A percentile compares a stretch with the other conserved stretches of the same genome.
Conservation (phyloP, 2,797 vertebrate species). For the Sebastes trivittatus region DNA sequence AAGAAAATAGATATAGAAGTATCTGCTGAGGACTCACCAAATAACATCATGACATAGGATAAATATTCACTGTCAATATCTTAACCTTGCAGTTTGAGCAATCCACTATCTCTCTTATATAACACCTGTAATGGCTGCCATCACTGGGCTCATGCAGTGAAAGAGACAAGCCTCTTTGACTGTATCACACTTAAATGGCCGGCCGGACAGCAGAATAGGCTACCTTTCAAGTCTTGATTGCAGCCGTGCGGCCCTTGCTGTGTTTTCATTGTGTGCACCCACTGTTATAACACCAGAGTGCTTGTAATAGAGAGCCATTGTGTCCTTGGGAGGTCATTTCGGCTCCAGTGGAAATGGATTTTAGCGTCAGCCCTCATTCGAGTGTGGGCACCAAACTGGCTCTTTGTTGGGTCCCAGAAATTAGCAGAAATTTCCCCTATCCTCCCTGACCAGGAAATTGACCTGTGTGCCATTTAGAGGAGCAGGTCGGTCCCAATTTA, state of each 20-base stretch:
- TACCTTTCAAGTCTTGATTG: conserved; percentile 70
- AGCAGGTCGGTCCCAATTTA: conserved; percentile 16
- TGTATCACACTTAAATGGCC: conserved; percentile 58
- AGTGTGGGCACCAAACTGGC: conserved; percentile 26
- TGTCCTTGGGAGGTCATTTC: conserved; percentile 75
- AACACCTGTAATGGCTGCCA: conserved; percentile 42
- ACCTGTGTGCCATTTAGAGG: conserved; percentile 1
- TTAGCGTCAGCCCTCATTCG: conserved; percentile 45
- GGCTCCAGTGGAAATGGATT: conserved; percentile 66
- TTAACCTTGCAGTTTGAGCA: conserved; percentile 1
- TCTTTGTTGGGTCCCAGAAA: conserved; percentile 32
- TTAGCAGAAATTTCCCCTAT: conserved; percentile 55
- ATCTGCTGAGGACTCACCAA: not conserved
- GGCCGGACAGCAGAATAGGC: conserved; percentile 61
- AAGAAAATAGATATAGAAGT: not conserved
- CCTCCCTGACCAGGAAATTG: conserved; percentile 3
- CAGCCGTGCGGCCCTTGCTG: conserved; percentile 50
- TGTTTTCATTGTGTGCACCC: conserved; percentile 71
- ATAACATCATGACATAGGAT: not conserved
- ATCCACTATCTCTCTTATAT: conserved; percentile 2
- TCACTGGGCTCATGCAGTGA: conserved; percentile 28
- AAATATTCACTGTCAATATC: conserved; percentile 1
- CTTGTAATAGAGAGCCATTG: conserved; percentile 68
- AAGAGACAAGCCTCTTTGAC: conserved; percentile 48
- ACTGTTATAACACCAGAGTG: conserved; percentile 65